These are phyloP conservation scores for Meliscaeva auricollis DNA, from an alignment of 2,888 invertebrate genomes.

Conservation along the genomic window DNA sequence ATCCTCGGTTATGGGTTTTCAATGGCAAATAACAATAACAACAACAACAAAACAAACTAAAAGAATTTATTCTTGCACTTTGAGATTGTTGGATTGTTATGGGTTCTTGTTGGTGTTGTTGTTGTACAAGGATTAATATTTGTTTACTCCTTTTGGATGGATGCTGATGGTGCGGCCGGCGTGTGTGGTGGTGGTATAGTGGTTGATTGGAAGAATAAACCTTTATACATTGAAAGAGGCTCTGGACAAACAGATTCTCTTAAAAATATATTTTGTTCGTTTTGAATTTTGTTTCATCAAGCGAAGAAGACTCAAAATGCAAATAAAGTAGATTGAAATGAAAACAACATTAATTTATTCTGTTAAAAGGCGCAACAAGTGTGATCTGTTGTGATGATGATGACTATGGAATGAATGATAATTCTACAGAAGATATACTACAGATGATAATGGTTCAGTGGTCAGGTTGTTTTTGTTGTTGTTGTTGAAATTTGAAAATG, in stretches of 20 bases:
- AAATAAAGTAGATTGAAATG: conserved; percentile 72
- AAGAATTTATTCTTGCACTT: conserved; percentile 44
- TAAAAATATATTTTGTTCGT: conserved; percentile 1
- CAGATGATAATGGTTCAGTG: conserved; percentile 56
- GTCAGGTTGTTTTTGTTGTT: too few species aligned
- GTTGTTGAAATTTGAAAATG: too few species aligned
- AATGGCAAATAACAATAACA: conserved; percentile 63
- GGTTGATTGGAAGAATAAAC: conserved; percentile 55
- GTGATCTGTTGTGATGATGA: conserved; percentile 10
- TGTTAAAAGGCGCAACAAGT: conserved; percentile 76
- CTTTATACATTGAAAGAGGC: too few species aligned
- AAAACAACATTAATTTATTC: conserved; percentile 76
- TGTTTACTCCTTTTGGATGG: conserved; percentile 73
- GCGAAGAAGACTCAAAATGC: conserved; percentile 57
- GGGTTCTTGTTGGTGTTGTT: not conserved
- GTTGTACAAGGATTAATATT: conserved; percentile 76
- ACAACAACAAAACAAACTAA: conserved; percentile 58
- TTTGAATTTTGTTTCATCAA: not conserved
- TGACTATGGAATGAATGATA: not conserved
- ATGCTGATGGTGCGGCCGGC: conserved; percentile 45
- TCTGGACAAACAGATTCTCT: conserved; percentile 1
- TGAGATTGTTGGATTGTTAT: conserved; percentile 20
- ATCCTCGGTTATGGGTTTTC: conserved; percentile 46
- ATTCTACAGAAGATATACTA: conserved; percentile 6
- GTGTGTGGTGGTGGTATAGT: conserved; percentile 38